Base-by-base conservation (phyloP, 2,888 invertebrate genomes). In the Euplexia lucipara region DNA sequence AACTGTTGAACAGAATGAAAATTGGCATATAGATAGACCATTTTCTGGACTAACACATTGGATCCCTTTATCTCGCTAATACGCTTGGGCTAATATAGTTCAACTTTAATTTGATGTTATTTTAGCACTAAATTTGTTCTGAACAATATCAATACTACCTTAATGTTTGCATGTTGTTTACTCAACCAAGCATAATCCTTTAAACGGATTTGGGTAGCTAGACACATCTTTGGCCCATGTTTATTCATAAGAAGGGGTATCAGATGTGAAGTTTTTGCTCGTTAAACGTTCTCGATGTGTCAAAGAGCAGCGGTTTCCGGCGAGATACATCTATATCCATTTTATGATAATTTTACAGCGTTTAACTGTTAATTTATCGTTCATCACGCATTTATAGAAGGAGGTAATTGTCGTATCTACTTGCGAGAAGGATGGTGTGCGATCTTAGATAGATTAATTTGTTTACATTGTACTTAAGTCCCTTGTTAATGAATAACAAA, bases 291-390 rank as follows among this genome's bases (percentile, higher is more conserved):
- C 14, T 48, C 20, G 56, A 77, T 66, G 60, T 72, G 66, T 53
- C 73, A 41, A 71, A 65, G 66, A 58, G 61, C 44, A 58, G 39
- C 73, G 4, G 67, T 73, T 77, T 78, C 78, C 74, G 67, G 32
- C 34, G 57, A 57, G 74, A 61, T 51, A 9, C 73, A 74, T 77
- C 59, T 53, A 34, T 63, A 39, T 66, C 48, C 41, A 61, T 61
- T 73, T 72, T 77, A 74, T 77, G 74, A 73, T 75, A 75, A 78
- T 78, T 74, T 41, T 35, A 26, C 60, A 73, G 12, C 74, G 62
- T 56, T 73, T 62, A 62, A 32, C 61, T 58, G 48, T 37, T 71
- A 60, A 72, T 78, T 61, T 78, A 66, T 78, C 48, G 20, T 41
- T 47, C 30, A 53, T 34, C 35, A 73, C 42, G 67, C 44, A 78